Conservation (phyloP, 1,140 invertebrate genomes). For the Tachypleus tridentatus region DNA sequence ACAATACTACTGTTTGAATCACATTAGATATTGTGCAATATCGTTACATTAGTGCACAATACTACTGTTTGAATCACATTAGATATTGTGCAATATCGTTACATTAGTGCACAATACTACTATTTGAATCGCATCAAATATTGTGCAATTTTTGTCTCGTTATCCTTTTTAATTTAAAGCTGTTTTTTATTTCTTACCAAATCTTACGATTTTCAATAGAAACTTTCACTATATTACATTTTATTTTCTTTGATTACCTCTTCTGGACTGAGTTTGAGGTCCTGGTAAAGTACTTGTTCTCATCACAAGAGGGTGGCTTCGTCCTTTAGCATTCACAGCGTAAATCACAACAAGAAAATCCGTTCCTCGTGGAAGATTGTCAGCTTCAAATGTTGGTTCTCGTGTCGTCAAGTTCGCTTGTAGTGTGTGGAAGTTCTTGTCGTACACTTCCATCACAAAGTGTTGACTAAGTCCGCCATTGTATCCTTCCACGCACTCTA, state of each 20-base stretch:
- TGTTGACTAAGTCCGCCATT: slow-evolving; percentile 69
- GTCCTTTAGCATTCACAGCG: slow-evolving; percentile 55
- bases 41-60: too few species aligned
- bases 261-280: slow-evolving; percentile 20
- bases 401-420: slow-evolving; percentile 40
- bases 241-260: slow-evolving; percentile 16
- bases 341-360: slow-evolving; percentile 43
- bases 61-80: too few species aligned
- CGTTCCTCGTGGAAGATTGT: slow-evolving; percentile 34
- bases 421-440: slow-evolving; percentile 40
- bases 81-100: too few species aligned
- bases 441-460: slow-evolving; percentile 63
- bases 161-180: too few species aligned
- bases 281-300: slow-evolving; percentile 19
- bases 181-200: too few species aligned
- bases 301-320: slow-evolving; percentile 41
- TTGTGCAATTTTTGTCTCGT: too few species aligned
- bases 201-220: too few species aligned
- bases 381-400: slow-evolving; percentile 46
- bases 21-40: too few species aligned
- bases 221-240: too few species aligned
- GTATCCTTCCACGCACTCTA: slow-evolving; percentile 67
- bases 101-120: too few species aligned
- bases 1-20: too few species aligned
- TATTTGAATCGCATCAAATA: too few species aligned